Base-by-base conservation (phyloP, 1,140 invertebrate species). In the Papilio polyxenes region DNA sequence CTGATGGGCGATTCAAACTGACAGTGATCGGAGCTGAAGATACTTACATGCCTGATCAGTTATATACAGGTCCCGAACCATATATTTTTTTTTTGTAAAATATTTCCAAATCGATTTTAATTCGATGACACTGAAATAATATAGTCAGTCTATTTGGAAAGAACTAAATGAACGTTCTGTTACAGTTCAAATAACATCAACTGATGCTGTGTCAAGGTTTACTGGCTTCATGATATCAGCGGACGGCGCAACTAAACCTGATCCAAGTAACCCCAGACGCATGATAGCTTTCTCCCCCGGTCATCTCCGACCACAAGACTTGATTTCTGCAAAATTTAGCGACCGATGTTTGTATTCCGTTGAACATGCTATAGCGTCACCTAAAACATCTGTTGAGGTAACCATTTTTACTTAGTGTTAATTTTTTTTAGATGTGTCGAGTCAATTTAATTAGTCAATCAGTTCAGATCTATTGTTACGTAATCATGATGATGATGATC, bases 211-310 rank as follows among this genome's bases (percentile, higher is more conserved):
- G 59, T 92, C 91, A 0, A 84, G 83, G 20, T 94, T 94, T 72
- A 91, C 87, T 17, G 85, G 82, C 2, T 94, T 93, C 80, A 91
- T 93, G 87, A 91, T 94, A 89, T 93, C 91, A 37, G 91, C 89
- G 13, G 93, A 94, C 78, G 93, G 92, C 2, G 92, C 92, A 23
- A 80, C 87, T 4, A 90, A 88, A 59, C 83, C 83, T 13, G 93
- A 94, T 82, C 91, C 91, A 1, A 85, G 85, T 10, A 93, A 93
- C 74, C 90, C 93, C 0, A 85, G 93, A 53, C 83, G 89, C 20
- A 75, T 84, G 23, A 82, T 92, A 6, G 13, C 87, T 1, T 81
- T 90, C 17, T 89, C 86, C 40, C 90, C 93, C 6, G 93, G 93
- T 40, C 86, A 91, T 7, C 44, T 94, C 7, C 85, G 90, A 23